Evolutionary conservation across 2,113 vertebrate species (phyloP).

Genomic region (Rhea pennata): DNA sequence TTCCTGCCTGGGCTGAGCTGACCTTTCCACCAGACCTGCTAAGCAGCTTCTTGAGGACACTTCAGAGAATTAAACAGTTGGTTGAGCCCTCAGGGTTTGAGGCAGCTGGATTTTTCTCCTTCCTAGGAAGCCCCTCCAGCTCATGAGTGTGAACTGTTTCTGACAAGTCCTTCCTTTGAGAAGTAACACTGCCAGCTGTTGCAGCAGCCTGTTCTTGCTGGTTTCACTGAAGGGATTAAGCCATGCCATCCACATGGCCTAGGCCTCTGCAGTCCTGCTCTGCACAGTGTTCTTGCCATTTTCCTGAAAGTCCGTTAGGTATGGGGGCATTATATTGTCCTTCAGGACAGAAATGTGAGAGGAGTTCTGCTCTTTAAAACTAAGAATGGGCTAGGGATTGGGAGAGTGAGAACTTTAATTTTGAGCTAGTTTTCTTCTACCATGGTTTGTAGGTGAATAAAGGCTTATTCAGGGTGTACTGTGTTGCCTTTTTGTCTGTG

Average conservation of each 20-base stretch:
- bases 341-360: not conserved
- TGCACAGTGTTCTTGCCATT: not conserved
- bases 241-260: not conserved
- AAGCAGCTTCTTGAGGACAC: constrained; percentile 8
- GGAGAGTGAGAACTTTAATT: not conserved
- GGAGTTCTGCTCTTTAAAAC: not conserved
- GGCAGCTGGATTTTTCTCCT: not conserved
- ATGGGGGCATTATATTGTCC: not conserved
- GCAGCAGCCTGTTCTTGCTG: constrained; percentile 12
- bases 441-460: not conserved
- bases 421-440: rapidly evolving
- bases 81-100: not conserved
- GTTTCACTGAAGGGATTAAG: not conserved
- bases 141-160: not conserved
- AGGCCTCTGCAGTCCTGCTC: not conserved
- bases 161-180: not conserved
- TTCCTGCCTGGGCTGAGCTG: constrained; percentile 28
- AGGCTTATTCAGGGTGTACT: not conserved
- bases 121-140: not conserved
- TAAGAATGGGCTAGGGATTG: not conserved
- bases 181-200: not conserved
- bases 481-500: not conserved
- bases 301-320: not conserved
- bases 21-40: constrained; percentile 45
- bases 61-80: not conserved